These are phyloP conservation scores for Rhinoptilus africanus DNA, from an alignment of 2,113 vertebrate genomes.

Conservation along the genomic window DNA sequence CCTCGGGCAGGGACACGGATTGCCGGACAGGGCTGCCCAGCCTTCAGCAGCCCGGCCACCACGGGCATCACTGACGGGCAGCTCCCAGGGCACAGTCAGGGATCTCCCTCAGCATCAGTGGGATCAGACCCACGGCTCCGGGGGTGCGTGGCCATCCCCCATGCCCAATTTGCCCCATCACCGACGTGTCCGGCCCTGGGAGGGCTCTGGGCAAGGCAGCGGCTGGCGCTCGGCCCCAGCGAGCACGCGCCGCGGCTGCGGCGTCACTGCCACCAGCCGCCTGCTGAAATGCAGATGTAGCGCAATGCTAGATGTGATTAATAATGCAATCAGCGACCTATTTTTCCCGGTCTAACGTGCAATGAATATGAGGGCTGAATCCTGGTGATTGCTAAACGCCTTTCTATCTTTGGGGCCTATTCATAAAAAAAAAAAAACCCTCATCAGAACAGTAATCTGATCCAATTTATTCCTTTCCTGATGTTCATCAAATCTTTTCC, in stretches of 20 bases:
- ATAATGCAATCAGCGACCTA: slow-evolving; percentile 71
- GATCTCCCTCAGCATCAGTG: background rate
- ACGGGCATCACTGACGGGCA: fast-evolving
- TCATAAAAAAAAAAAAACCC: slow-evolving; percentile 32
- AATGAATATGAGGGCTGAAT: slow-evolving; percentile 57
- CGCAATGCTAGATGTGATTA: slow-evolving; percentile 35
- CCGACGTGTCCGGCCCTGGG: fast-evolving
- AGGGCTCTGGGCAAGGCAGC: fast-evolving
- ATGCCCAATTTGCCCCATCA: fast-evolving
- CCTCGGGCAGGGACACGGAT: fast-evolving
- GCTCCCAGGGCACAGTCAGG: background rate
- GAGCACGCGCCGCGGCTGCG: background rate
- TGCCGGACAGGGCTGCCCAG: background rate
- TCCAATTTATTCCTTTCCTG: slow-evolving; percentile 64
- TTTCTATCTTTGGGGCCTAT: slow-evolving; percentile 68
- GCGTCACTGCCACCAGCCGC: background rate
- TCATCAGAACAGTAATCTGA: slow-evolving; percentile 62
- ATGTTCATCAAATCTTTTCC: slow-evolving; percentile 65
- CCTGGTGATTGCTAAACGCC: slow-evolving; percentile 60
- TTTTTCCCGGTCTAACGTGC: slow-evolving; percentile 58
- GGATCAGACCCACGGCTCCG: fast-evolving
- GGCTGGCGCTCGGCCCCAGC: background rate
- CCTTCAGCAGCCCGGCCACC: background rate
- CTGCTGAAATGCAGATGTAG: slow-evolving; percentile 50
- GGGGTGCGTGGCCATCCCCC: fast-evolving